Conservation (phyloP, 53 echinoderm and acorn worm genomes). For the Temnopleurus reevesii region DNA sequence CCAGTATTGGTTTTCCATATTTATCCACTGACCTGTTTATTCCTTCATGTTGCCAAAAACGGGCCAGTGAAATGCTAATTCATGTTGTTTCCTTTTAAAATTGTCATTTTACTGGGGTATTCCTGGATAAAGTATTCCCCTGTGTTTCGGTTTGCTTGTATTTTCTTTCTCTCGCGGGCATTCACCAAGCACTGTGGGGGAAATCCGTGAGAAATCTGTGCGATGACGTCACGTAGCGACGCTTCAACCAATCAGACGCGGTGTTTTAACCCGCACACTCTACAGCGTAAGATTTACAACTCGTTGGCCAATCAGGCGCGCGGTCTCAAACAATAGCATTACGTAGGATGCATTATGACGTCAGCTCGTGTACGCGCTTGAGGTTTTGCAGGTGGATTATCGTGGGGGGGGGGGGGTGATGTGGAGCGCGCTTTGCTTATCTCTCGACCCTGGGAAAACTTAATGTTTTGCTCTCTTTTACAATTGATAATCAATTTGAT, state of each 20-base stretch:
- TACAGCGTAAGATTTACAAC: neutral
- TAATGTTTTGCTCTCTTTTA: neutral
- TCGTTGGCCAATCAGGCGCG: neutral
- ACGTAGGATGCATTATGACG: conserved; percentile 25
- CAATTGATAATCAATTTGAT: neutral
- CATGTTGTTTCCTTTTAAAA: neutral
- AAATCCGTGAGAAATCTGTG: neutral
- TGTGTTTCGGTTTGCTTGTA: neutral
- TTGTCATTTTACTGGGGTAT: neutral
- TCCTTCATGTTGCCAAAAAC: conserved; percentile 10
- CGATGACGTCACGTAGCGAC: conserved; percentile 49
- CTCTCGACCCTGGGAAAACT: too few relatives aligned
- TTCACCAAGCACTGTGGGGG: conserved; percentile 18
- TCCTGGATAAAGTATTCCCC: neutral
- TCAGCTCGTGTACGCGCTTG: conserved; percentile 21
- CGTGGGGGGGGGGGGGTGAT: neutral
- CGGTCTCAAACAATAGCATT: neutral
- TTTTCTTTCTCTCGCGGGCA: conserved; percentile 36
- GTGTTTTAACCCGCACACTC: neutral
- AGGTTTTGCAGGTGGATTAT: too few relatives aligned
- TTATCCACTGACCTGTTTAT: neutral
- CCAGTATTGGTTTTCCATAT: neutral
- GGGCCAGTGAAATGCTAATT: neutral
- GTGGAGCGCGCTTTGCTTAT: neutral
- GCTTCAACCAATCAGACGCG: neutral